Base-by-base conservation (phyloP, 1,140 invertebrate species). In the Aculops lycopersici region DNA sequence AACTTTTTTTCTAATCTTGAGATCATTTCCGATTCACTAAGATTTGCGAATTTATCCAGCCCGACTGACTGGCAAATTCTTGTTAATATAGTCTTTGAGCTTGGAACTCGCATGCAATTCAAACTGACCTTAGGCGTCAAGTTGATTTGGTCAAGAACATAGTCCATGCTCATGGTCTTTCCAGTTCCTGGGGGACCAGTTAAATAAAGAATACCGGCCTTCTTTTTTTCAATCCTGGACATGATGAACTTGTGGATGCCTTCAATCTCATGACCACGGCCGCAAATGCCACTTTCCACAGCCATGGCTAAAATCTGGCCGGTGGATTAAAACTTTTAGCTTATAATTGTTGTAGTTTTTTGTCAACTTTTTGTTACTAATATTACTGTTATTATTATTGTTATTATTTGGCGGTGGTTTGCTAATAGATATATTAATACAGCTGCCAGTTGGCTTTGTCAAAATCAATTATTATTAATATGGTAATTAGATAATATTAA, bases 141-240 rank as follows among this genome's bases (percentile, higher is more conserved):
- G 16, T 47, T 31, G 2, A 49, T 38, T 21, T 64, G 55, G 5
- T 67, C 54, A 38, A 84, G 56, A 16, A 83, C 65, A 37, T 72
- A 63, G 3, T 68, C 69, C 15, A 92, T 57, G 46, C 71, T 71
- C 1, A 80, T 80, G 0, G 84, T 90, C 64, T 92, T 92, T 2
- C 88, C 88, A 15, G 86, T 95, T 13, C 88, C 88, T 2, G 83
- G 86, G 20, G 80, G 75, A 8, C 86, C 88, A 38, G 81, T 88
- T 20, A 95, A 68, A 54, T 94, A 95, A 13, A 94, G 51, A 20
- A 76, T 78, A 12, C 71, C 72, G 0, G 80, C 72, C 31, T 59
- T 62, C 46, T 68, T 58, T 1, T 64, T 61, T 0, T 66, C 51
- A 16, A 86, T 49, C 53, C 74, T 69, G 13, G 61, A 53, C 17